Base-by-base conservation (phyloP, 2,888 invertebrate species). In the Drosophila anomelani region DNA sequence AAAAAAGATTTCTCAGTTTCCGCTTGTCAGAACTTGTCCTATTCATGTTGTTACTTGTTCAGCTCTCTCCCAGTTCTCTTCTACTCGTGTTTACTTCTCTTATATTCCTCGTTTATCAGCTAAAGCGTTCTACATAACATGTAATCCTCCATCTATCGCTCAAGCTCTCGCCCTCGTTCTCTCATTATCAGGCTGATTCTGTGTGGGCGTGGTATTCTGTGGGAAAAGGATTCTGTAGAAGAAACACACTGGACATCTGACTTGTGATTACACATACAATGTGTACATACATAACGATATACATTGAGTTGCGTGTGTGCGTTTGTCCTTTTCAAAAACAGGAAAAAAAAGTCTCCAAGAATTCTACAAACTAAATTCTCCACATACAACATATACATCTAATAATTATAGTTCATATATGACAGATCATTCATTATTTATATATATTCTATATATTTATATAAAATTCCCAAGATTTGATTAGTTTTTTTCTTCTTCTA, bases 1-100 rank as follows among this genome's bases (percentile, higher is more conserved):
- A 71, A 71, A 71, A 71, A 71, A 73, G 71, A 71, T 68, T 68
- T 69, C 69, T 69, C 57, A 69, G 56, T 69, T 68, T 41, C 26
- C 17, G 23, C 44, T 9, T 56, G 17, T 44, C 43, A n/a, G 20
- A 51, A 34, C 51, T 34, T 51, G 20, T 53, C 51, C 12, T 62
- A 23, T 32, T 29, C n/a, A 73, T 36, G 38, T 62, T 41, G 43
- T 44, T 72, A 36, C 44, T 29, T 57, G 71, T 62, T 47, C 39
- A 55, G 74, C 47, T 61, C 20, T 47, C 41, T 54, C 15, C 39
- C 34, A 12, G 26, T 51, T 49, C 13, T 67, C 20, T 17, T n/a
- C n/a, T n/a, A n/a, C n/a, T n/a, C n/a, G n/a, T n/a, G n/a, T n/a
- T n/a, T n/a, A n/a, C n/a, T n/a, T n/a, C n/a, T 29, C 36, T 23